Evolutionary conservation across 2,888 invertebrate genomes (phyloP), one percentile per base, ranked within the genome.

Genomic region (Parnassius orleans): DNA sequence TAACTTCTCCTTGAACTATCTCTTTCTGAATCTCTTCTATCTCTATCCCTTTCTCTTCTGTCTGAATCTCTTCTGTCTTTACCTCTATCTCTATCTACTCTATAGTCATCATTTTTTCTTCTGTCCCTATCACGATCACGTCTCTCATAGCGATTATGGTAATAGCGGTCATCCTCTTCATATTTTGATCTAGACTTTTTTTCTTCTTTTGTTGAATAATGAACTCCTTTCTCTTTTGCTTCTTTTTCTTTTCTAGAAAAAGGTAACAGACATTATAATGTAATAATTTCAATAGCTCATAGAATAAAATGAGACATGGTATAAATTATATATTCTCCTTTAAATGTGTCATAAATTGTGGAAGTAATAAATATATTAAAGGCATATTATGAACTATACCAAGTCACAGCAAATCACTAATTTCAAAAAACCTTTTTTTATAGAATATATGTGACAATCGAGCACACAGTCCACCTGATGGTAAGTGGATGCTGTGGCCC

Each of bases 151-250:
- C 88, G 83, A 10, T 82, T 77, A 15, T 79, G 73, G 60, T 82
- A 83, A 64, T 79, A 83, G 11, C 76, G 70, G 56, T 87, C 82
- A 66, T 90, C 87, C 33, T 87, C 87, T 41, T 87, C 86, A 60
- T 88, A 85, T 65, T 85, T 84, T 50, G 86, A 84, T 58, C 80
- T 72, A 52, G 83, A 73, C 72, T 86, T 81, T 68, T 92, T 90
- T 76, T 88, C 89, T 70, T 94, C 93, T 84, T 94, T 92, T 24
- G 95, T 94, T 0, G 95, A 94, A 53, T 95, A 93, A 79, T 94
- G 94, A 0, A 96, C 94, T 41, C 95, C 96, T 76, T 95, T 94
- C 68, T 95, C 94, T 79, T 93, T 93, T 59, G 93, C 88, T 75
- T 93, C 93, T 69, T 87, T 86, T 68, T 90, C 90, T 76, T 79